A percentile compares a stretch with the other conserved stretches of the same genome.
phyloP scores from a whole-genome alignment of 2,113 vertebrate genomes.

The Burhinus bistriatus region DNA sequence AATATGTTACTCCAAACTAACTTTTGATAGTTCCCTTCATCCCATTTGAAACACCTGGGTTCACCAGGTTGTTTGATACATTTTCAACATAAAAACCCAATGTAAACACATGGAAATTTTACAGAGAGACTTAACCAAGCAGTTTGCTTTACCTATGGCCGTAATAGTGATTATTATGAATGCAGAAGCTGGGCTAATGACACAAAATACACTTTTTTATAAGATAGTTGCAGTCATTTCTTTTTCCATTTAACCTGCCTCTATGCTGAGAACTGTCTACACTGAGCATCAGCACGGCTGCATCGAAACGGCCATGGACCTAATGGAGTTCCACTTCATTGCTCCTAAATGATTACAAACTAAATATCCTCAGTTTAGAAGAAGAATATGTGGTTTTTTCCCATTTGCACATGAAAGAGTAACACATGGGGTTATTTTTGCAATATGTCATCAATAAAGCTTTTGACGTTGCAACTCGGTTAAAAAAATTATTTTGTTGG shows the following conservation, averaged over 20 bases:
- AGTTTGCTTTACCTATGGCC: background rate
- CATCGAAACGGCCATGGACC: fast-evolving
- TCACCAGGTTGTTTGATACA: background rate
- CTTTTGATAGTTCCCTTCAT: fast-evolving
- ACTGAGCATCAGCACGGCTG: background rate
- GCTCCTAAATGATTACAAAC: background rate
- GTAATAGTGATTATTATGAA: fast-evolving
- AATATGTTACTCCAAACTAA: background rate
- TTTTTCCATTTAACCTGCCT: background rate
- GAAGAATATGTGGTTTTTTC: background rate
- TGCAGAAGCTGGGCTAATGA: background rate
- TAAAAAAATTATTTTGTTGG: background rate
- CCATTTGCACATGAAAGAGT: background rate
- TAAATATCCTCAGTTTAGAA: background rate
- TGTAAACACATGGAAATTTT: background rate
- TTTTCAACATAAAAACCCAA: fast-evolving
- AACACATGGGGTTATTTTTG: background rate
- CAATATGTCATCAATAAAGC: background rate
- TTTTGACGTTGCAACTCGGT: background rate
- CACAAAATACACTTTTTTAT: background rate
- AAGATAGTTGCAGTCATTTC: background rate
- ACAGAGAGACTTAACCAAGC: background rate
- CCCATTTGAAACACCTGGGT: background rate
- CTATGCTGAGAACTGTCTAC: background rate
- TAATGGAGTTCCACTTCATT: background rate